phyloP scores from a whole-genome alignment of 1,140 invertebrate genomes.

The Drosophila carrolli region DNA sequence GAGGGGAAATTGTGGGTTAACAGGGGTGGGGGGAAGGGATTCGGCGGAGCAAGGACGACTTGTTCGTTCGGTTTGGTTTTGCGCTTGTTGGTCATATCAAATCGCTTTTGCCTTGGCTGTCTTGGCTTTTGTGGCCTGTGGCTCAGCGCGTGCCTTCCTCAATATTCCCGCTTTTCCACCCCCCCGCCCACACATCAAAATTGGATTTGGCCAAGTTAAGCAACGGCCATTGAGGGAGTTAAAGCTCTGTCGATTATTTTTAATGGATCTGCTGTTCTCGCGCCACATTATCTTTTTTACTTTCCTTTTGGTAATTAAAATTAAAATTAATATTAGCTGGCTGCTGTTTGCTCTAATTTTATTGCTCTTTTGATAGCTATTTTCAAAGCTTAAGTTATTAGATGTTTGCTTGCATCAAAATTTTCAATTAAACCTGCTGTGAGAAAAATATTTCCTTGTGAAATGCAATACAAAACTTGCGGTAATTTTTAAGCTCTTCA shows the following conservation, averaged over 20 bases:
- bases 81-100: conserved; percentile 51
- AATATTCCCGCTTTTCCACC: conserved; percentile 19
- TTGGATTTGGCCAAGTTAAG: conserved; percentile 77
- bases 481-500: too few species aligned
- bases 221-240: conserved; percentile 47
- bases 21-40: background rate
- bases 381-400: background rate
- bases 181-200: conserved; percentile 57
- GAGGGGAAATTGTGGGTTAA: background rate
- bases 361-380: conserved; percentile 52
- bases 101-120: conserved; percentile 41
- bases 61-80: conserved; percentile 40
- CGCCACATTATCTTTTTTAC: conserved; percentile 22
- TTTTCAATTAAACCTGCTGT: background rate
- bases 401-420: conserved; percentile 1
- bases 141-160: conserved; percentile 55
- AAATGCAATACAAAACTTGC: too few species aligned
- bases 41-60: conserved; percentile 21
- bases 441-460: too few species aligned
- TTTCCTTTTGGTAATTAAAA: conserved; percentile 64
- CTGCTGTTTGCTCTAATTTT: conserved; percentile 57
- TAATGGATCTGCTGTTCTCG: conserved; percentile 52
- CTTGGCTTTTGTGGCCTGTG: conserved; percentile 70
- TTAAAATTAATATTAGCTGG: conserved; percentile 72
- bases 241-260: conserved; percentile 64